These are phyloP conservation scores for Halichondria panicea DNA, from an alignment of 37 sponge, comb jelly and placozoan genomes.

Conservation along the genomic window DNA sequence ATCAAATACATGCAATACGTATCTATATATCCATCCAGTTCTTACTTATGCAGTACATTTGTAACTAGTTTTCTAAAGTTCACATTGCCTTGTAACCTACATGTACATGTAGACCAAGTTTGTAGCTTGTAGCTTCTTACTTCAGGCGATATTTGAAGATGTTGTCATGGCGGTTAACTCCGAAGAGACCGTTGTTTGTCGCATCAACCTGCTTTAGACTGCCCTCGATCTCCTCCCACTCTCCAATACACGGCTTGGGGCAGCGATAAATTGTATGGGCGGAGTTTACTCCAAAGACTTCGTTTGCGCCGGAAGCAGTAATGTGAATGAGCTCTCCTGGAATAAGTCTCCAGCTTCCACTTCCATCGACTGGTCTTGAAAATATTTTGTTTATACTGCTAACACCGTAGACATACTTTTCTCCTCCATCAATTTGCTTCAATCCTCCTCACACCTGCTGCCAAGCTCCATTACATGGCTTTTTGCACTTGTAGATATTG, in stretches of 20 bases:
- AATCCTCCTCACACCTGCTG: slow-evolving; percentile 18
- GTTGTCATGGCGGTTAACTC: slow-evolving; percentile 3
- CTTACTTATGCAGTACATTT: too few species aligned
- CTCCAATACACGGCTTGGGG: slow-evolving; percentile 64
- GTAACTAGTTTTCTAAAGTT: too few species aligned
- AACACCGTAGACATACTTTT: slow-evolving; percentile 55
- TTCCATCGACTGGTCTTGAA: slow-evolving; percentile 50
- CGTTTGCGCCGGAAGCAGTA: slow-evolving; percentile 49
- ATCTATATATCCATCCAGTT: too few species aligned
- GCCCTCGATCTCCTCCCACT: slow-evolving; percentile 44
- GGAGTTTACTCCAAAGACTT: slow-evolving; percentile 45
- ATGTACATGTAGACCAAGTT: too few species aligned
- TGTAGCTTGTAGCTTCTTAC: too few species aligned
- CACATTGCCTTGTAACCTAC: too few species aligned
- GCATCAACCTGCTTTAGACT: slow-evolving; percentile 45
- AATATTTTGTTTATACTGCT: slow-evolving; percentile 9
- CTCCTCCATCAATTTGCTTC: slow-evolving; percentile 48
- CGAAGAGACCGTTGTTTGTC: slow-evolving; percentile 25
- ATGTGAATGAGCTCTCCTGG: slow-evolving; percentile 40
- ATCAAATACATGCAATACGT: too few species aligned
- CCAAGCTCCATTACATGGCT: slow-evolving; percentile 62
- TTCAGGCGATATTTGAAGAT: too few species aligned
- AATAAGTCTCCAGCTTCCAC: slow-evolving; percentile 39
- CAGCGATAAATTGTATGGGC: slow-evolving; percentile 37
- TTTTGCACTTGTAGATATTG: slow-evolving; percentile 69